Conservation (phyloP, 2,888 invertebrate genomes). For the Cephalotes varians region DNA sequence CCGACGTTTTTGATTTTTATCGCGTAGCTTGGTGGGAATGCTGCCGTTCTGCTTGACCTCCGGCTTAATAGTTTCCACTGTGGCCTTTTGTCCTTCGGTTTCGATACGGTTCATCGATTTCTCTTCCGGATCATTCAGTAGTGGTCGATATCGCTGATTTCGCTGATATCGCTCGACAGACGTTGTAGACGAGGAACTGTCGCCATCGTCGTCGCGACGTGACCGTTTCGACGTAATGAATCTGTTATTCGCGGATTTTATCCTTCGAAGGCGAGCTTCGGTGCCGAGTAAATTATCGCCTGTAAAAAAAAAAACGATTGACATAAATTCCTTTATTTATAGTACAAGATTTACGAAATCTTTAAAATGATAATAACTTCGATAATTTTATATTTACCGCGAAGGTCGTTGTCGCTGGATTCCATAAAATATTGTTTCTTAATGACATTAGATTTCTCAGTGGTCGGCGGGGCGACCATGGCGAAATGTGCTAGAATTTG, state of each 20-base stretch:
- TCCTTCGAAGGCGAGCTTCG: constrained; percentile 84
- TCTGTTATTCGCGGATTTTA: constrained; percentile 83
- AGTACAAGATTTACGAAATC: neutral
- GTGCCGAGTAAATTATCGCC: constrained; percentile 84
- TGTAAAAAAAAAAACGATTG: constrained; percentile 65
- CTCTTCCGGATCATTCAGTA: constrained; percentile 77
- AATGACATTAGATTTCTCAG: constrained; percentile 51
- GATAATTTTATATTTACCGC: constrained; percentile 69
- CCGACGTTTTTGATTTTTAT: constrained; percentile 78
- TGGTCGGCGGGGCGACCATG: constrained; percentile 67
- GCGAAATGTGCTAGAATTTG: constrained; percentile 79
- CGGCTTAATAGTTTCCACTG: constrained; percentile 62
- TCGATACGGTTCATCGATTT: constrained; percentile 48
- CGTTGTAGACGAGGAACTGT: constrained; percentile 75
- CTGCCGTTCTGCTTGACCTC: constrained; percentile 55
- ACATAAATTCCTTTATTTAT: neutral
- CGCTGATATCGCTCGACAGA: constrained; percentile 77
- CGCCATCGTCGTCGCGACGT: constrained; percentile 67
- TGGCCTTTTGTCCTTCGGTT: constrained; percentile 44
- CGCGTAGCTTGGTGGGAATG: constrained; percentile 53
- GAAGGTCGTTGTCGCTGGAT: constrained; percentile 83
- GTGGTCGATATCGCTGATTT: constrained; percentile 76
- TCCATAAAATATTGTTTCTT: constrained; percentile 80
- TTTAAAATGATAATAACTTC: neutral
- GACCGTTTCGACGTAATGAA: constrained; percentile 65